These are phyloP conservation scores for Nycticryphes semicollaris DNA, from an alignment of 2,113 vertebrate species.

Conservation along the genomic window DNA sequence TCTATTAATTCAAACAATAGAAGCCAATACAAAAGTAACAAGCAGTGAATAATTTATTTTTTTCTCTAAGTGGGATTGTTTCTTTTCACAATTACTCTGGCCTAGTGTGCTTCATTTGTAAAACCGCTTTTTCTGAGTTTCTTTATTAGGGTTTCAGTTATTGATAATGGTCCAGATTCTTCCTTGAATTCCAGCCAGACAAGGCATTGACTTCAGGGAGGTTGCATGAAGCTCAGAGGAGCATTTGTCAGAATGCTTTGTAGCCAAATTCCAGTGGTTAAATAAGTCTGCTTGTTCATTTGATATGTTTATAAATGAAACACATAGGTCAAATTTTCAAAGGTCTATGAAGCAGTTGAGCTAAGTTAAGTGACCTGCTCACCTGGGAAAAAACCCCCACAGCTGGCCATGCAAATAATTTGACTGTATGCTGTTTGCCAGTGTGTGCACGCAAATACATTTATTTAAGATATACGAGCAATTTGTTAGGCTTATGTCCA, in stretches of 20 bases:
- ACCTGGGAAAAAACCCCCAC: background rate
- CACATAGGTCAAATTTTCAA: constrained; percentile 41
- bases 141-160: constrained; percentile 49
- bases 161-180: constrained; percentile 52
- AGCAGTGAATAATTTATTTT: constrained; percentile 19
- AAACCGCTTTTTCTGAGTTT: constrained; percentile 42
- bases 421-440: background rate
- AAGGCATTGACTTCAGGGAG: constrained; percentile 56
- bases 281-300: constrained; percentile 53
- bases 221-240: constrained; percentile 36
- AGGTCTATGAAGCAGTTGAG: background rate
- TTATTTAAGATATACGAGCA: background rate
- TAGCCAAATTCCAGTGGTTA: constrained; percentile 59
- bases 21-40: constrained; percentile 43
- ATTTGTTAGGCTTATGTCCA: background rate
- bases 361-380: constrained; percentile 26
- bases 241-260: constrained; percentile 44
- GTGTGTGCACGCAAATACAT: background rate
- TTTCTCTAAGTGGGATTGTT: constrained; percentile 15
- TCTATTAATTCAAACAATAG: constrained; percentile 50
- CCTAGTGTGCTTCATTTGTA: background rate
- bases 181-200: constrained; percentile 43
- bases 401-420: background rate
- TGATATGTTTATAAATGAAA: constrained; percentile 60
- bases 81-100: constrained; percentile 24